These are phyloP conservation scores for Aethes cnicana DNA, from an alignment of 2,888 invertebrate genomes.

Conservation along the genomic window DNA sequence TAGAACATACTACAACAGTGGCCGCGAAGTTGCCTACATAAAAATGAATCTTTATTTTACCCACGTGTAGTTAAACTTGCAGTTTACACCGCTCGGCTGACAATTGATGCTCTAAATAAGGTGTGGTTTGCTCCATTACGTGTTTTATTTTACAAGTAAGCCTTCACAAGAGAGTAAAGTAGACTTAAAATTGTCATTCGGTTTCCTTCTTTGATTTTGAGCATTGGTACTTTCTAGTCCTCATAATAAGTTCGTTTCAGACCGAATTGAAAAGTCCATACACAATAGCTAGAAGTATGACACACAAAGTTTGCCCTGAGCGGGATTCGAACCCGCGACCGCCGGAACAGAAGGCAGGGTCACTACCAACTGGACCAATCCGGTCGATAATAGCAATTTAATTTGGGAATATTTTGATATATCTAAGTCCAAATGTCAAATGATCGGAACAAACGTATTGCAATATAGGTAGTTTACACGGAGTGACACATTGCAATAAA, in stretches of 20 bases:
- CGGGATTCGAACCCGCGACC: no score
- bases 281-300: background rate
- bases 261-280: no score
- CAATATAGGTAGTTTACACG: background rate
- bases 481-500: no score
- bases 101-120: slow-evolving; percentile 4
- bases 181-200: no score
- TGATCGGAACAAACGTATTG: background rate
- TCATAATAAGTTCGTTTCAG: background rate
- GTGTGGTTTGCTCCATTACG: background rate
- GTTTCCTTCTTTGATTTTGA: no score
- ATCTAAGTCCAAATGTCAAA: slow-evolving; percentile 7
- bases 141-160: background rate
- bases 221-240: no score
- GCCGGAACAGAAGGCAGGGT: no score
- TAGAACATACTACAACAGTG: no score
- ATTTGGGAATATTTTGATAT: slow-evolving; percentile 15
- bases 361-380: no score
- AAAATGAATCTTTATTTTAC: slow-evolving; percentile 14
- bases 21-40: background rate
- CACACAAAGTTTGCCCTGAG: slow-evolving; percentile 5
- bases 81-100: slow-evolving; percentile 16
- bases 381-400: no score
- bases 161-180: background rate
- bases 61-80: slow-evolving; percentile 8